Conservation (phyloP, 2,113 vertebrate genomes). For the Aix galericulata region DNA sequence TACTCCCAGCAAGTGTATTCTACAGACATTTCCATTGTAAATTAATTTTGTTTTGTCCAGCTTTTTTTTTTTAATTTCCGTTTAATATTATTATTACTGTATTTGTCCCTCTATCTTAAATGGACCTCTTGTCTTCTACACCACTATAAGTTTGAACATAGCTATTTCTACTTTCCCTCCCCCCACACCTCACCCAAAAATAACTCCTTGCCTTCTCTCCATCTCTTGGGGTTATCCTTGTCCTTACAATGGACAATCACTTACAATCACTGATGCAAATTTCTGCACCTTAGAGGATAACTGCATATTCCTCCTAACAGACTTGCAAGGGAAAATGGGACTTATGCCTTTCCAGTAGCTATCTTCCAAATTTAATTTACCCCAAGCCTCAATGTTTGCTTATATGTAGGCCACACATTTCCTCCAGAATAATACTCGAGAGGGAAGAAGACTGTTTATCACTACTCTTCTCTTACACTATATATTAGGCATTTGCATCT, state of each 20-base stretch:
- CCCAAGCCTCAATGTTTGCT: conserved; percentile 54
- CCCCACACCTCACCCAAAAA: background rate
- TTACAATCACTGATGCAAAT: conserved; percentile 63
- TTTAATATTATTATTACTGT: background rate
- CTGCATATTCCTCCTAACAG: conserved; percentile 2
- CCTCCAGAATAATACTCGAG: conserved; percentile 28
- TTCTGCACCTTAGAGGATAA: conserved; percentile 57
- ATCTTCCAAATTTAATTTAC: conserved; percentile 60
- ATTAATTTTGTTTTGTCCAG: background rate
- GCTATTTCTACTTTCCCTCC: background rate
- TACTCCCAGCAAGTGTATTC: background rate
- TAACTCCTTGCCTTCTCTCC: conserved; percentile 21
- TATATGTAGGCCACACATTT: conserved; percentile 61
- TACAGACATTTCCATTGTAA: background rate
- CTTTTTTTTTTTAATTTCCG: background rate
- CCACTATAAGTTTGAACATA: background rate
- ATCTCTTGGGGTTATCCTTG: conserved; percentile 35
- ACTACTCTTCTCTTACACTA: conserved; percentile 7
- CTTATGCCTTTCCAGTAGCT: conserved; percentile 22
- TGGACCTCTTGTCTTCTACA: background rate
- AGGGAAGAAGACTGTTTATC: conserved; percentile 50
- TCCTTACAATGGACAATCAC: conserved; percentile 30
- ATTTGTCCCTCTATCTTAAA: background rate
- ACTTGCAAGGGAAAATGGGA: conserved; percentile 44
- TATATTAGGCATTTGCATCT: conserved; percentile 12